phyloP scores from a whole-genome alignment of 1,140 invertebrate genomes.

The Pogonus chalceus region DNA sequence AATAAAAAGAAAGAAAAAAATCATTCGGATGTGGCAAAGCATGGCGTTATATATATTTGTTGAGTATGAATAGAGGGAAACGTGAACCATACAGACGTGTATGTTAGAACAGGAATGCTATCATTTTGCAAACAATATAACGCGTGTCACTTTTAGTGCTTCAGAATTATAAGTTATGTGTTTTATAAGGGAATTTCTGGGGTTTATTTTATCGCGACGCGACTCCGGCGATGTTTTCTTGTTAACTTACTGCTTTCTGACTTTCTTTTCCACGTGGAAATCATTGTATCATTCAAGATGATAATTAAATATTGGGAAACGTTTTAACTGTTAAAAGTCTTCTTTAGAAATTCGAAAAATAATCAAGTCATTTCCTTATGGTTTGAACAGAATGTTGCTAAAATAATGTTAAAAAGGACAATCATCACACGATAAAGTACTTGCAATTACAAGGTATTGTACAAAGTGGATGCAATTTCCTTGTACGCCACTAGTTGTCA shows the following conservation, averaged over 20 bases:
- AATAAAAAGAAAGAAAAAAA: too few relatives aligned
- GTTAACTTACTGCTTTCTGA: conserved; percentile 8
- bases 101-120: conserved; percentile 10
- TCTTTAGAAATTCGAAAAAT: not conserved
- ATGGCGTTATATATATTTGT: too few relatives aligned
- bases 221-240: conserved; percentile 15
- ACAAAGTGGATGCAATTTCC: not conserved
- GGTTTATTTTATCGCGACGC: conserved; percentile 23
- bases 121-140: conserved; percentile 30
- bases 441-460: not conserved
- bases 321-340: too few relatives aligned
- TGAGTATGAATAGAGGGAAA: too few relatives aligned
- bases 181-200: conserved; percentile 26
- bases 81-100: not conserved
- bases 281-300: too few relatives aligned
- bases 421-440: not conserved
- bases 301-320: too few relatives aligned
- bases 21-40: too few relatives aligned
- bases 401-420: too few relatives aligned
- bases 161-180: conserved; percentile 28
- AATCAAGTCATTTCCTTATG: not conserved
- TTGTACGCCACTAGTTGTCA: not conserved
- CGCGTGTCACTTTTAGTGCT: conserved; percentile 28
- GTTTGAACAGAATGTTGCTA: too few relatives aligned
- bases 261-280: not conserved